These are phyloP conservation scores for Glossophaga mutica DNA, from an alignment of 2,797 vertebrate genomes.

Conservation along the genomic window DNA sequence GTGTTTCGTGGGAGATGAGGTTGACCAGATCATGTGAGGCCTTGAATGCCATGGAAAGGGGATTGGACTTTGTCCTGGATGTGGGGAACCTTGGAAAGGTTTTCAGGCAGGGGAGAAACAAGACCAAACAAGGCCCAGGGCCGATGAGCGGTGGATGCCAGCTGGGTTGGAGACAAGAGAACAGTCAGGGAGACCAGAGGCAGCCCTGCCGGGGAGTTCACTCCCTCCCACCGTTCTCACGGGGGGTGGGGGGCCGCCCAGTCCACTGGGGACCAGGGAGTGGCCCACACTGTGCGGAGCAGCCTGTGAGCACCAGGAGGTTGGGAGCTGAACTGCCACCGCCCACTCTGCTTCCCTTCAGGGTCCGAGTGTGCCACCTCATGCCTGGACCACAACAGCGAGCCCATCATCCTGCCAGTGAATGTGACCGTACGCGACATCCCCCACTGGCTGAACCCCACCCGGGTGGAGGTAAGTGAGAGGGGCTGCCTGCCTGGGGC, in stretches of 20 bases:
- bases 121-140: neutral
- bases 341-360: slow-evolving; percentile 71
- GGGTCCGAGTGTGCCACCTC: slow-evolving; percentile 93
- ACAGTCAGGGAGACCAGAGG: neutral
- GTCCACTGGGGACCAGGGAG: no score
- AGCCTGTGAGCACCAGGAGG: neutral
- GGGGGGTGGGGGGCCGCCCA: no score
- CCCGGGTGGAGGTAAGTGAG: slow-evolving; percentile 92
- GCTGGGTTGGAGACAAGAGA: neutral
- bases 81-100: neutral
- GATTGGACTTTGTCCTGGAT: neutral
- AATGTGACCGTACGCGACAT: slow-evolving; percentile 91
- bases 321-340: neutral
- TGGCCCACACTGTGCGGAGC: rapidly evolving
- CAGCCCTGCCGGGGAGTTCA: neutral
- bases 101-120: neutral
- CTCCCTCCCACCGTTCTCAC: neutral
- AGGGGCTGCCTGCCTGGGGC: neutral
- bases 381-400: slow-evolving; percentile 92
- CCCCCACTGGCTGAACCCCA: slow-evolving; percentile 95
- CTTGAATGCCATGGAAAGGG: rapidly evolving
- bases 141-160: rapidly evolving
- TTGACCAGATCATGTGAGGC: neutral
- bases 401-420: slow-evolving; percentile 91
- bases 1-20: neutral